These are phyloP conservation scores for Dasysyrphus albostriatus DNA, from an alignment of 2,888 invertebrate genomes.

Conservation along the genomic window DNA sequence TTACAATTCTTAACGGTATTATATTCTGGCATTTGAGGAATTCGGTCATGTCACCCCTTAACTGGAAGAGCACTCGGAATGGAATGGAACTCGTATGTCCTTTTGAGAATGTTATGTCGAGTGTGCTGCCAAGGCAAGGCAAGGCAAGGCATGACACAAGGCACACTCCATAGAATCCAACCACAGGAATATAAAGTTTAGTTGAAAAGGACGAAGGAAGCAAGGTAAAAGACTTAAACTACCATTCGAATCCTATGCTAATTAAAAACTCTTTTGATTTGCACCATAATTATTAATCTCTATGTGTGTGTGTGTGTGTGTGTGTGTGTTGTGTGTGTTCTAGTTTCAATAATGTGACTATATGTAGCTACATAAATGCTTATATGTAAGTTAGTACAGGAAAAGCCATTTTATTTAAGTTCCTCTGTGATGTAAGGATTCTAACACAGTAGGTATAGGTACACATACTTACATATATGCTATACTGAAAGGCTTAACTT, in stretches of 20 bases:
- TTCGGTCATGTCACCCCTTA: conserved; percentile 66
- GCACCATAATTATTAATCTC: conserved; percentile 38
- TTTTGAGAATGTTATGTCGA: conserved; percentile 50
- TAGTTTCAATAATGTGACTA: conserved; percentile 13
- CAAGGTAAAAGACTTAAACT: conserved; percentile 19
- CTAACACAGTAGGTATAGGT: not conserved
- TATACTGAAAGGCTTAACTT: conserved; percentile 48
- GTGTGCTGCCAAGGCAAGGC: conserved; percentile 10
- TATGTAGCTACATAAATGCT: not conserved
- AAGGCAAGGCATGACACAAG: not conserved
- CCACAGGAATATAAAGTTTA: conserved; percentile 15
- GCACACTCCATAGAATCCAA: not conserved
- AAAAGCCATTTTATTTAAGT: conserved; percentile 38
- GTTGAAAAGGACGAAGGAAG: not conserved
- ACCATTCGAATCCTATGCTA: conserved; percentile 58
- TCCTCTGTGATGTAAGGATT: conserved; percentile 9
- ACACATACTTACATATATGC: no score
- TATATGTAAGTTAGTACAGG: not conserved
- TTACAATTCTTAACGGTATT: conserved; percentile 51
- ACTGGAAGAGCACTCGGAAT: conserved; percentile 12
- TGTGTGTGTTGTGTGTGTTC: conserved; percentile 26
- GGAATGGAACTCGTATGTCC: conserved; percentile 47
- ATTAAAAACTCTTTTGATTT: conserved; percentile 69
- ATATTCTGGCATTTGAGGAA: conserved; percentile 53
- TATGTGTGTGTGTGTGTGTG: not conserved